These are phyloP conservation scores for Sphyrna mokarran DNA, from an alignment of 2,113 vertebrate genomes.

Conservation along the genomic window DNA sequence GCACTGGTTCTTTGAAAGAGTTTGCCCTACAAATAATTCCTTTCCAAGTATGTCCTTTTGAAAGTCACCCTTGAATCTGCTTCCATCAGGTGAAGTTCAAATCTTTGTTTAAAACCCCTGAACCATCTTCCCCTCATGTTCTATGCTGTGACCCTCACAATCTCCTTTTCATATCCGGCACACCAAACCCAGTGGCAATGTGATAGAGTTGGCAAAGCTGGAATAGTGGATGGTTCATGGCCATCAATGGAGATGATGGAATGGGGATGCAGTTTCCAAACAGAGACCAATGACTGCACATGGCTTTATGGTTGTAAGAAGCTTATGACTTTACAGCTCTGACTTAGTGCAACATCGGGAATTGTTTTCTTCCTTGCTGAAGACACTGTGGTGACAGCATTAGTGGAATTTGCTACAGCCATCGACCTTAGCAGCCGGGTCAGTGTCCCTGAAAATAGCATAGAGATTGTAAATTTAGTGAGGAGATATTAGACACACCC, in stretches of 20 bases:
- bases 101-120: neutral
- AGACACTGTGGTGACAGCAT: too few relatives aligned
- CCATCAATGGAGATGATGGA: neutral
- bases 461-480: too few relatives aligned
- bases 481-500: too few relatives aligned
- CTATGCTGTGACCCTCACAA: neutral
- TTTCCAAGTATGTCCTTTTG: neutral
- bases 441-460: too few relatives aligned
- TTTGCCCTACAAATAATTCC: too few relatives aligned
- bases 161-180: neutral
- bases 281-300: neutral
- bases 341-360: too few relatives aligned
- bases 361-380: too few relatives aligned
- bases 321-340: neutral
- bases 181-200: neutral
- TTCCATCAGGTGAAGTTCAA: neutral
- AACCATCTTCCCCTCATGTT: neutral
- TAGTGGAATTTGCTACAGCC: too few relatives aligned
- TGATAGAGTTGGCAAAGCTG: neutral
- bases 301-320: neutral
- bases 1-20: too few relatives aligned
- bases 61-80: neutral
- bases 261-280: neutral
- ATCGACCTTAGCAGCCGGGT: neutral
- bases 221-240: neutral